Evolutionary conservation across 2,797 vertebrate genomes (phyloP).

Genomic region (Buphagus erythrorhynchus): DNA sequence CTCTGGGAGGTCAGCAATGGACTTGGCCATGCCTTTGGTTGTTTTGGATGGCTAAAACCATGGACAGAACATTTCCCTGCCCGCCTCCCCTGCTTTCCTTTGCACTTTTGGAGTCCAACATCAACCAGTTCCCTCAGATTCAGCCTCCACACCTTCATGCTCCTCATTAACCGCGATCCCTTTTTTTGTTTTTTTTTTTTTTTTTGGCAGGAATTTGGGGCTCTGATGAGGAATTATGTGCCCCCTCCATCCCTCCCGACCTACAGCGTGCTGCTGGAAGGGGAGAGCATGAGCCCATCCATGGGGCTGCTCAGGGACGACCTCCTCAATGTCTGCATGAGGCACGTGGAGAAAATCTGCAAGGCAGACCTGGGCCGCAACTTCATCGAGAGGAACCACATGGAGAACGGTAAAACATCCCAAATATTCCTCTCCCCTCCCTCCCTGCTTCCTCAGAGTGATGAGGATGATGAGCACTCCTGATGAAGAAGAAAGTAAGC

Average conservation of each 20-base stretch:
- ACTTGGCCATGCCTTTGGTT: fast-evolving
- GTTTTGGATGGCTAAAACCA: background rate
- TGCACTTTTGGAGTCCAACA: background rate
- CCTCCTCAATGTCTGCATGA: conserved; percentile 78
- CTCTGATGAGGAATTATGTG: conserved; percentile 79
- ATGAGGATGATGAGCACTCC: background rate
- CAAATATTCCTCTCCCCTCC: background rate
- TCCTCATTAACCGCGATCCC: background rate
- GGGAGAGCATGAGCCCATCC: conserved; percentile 78
- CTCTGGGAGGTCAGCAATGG: background rate
- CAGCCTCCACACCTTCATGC: fast-evolving
- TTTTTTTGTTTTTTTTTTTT: background rate
- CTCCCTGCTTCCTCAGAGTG: background rate
- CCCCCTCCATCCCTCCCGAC: conserved; percentile 79
- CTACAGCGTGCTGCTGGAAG: conserved; percentile 80
- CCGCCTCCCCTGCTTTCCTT: background rate
- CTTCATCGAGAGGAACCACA: conserved; percentile 82
- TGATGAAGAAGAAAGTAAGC: background rate
- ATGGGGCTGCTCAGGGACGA: conserved; percentile 79
- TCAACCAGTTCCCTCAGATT: background rate
- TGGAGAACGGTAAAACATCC: conserved; percentile 74
- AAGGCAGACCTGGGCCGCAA: conserved; percentile 78
- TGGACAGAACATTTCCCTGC: background rate
- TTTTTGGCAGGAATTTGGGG: conserved; percentile 77
- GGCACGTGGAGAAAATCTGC: conserved; percentile 81